These are phyloP conservation scores for Tretioscincus oriximinensis DNA, from an alignment of 2,113 vertebrate genomes.

Conservation along the genomic window DNA sequence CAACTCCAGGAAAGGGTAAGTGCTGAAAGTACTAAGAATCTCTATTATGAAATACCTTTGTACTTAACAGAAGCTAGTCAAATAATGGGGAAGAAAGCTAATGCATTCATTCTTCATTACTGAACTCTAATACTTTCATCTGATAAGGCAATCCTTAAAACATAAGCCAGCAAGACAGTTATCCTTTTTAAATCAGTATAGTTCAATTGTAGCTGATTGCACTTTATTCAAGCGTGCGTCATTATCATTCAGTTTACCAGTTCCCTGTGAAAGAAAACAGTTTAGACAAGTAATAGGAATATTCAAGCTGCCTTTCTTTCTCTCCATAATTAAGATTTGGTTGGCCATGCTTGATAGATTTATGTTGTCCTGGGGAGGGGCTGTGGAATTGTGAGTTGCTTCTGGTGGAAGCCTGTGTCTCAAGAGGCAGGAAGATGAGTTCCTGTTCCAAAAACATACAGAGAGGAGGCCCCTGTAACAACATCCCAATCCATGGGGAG, in stretches of 20 bases:
- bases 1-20: too few species aligned
- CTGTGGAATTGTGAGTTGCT: not conserved
- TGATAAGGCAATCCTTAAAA: not conserved
- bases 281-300: not conserved
- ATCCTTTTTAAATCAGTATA: not conserved
- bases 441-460: not conserved
- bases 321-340: slow-evolving; percentile 12
- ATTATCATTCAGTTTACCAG: not conserved
- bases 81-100: not conserved
- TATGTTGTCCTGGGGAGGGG: not conserved
- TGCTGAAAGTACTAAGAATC: not conserved
- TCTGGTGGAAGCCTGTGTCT: slow-evolving; percentile 8
- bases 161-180: not conserved
- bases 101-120: not conserved
- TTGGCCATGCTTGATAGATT: not conserved
- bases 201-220: not conserved
- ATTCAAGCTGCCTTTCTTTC: not conserved
- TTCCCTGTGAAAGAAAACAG: not conserved
- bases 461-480: slow-evolving; percentile 18
- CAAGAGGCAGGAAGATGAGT: not conserved
- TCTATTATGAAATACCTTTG: not conserved
- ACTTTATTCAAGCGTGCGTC: not conserved
- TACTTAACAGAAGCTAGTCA: not conserved
- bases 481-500: slow-evolving; percentile 5
- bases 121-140: not conserved